These are phyloP conservation scores for Hydrotaea cyrtoneurina DNA, from an alignment of 2,888 invertebrate species.

Conservation along the genomic window DNA sequence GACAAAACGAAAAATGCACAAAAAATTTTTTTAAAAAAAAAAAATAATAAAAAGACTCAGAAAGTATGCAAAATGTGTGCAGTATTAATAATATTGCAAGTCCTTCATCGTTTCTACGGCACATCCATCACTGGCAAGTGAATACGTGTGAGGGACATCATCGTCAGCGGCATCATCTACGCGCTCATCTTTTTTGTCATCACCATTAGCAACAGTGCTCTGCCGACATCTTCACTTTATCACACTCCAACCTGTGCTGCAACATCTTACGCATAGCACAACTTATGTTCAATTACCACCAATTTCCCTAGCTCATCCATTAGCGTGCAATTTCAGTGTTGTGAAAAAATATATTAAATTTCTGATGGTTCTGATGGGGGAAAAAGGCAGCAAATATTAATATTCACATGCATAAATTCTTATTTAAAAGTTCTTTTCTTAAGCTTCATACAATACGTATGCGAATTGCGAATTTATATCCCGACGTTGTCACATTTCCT, in stretches of 20 bases:
- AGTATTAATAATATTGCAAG: neutral
- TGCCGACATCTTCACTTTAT: neutral
- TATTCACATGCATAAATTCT: too few relatives aligned
- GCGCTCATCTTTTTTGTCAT: neutral
- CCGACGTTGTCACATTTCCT: too few relatives aligned
- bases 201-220: neutral
- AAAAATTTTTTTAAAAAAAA: too few relatives aligned
- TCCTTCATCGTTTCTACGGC: neutral
- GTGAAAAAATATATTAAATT: constrained; percentile 19
- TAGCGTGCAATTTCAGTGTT: neutral
- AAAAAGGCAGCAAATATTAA: neutral
- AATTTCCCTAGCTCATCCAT: too few relatives aligned
- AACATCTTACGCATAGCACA: neutral
- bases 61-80: too few relatives aligned
- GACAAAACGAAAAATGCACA: too few relatives aligned
- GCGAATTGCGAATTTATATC: too few relatives aligned
- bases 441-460: too few relatives aligned
- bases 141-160: neutral
- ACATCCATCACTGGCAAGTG: constrained; percentile 6
- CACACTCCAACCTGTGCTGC: neutral
- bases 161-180: neutral
- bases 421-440: too few relatives aligned
- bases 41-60: neutral
- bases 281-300: neutral
- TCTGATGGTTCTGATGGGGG: constrained; percentile 18